Conservation (phyloP, 2,888 invertebrate genomes). For the Copidosoma aretas region DNA sequence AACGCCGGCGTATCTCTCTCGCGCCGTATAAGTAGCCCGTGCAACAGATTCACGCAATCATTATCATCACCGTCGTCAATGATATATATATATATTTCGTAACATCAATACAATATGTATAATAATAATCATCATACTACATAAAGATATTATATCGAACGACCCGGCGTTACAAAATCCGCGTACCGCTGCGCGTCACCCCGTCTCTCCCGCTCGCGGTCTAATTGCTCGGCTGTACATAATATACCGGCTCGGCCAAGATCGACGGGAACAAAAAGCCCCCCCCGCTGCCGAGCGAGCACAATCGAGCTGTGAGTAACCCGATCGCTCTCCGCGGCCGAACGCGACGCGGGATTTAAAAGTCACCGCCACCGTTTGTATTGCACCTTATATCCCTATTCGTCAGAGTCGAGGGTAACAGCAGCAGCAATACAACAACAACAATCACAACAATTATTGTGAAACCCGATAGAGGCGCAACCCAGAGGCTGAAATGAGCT, state of each 20-base stretch:
- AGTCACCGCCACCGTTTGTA: conserved; percentile 31
- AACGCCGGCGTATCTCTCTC: no score
- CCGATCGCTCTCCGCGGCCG: conserved; percentile 45
- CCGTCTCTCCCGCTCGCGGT: no score
- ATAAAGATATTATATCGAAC: no score
- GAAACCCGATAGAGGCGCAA: conserved; percentile 57
- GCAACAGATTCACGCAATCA: no score
- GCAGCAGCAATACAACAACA: conserved; percentile 39
- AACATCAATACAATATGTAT: no score
- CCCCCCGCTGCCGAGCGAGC: no score
- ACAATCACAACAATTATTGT: conserved; percentile 55
- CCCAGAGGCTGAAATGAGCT: conserved; percentile 54
- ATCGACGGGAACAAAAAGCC: conserved; percentile 48
- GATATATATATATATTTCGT: no score
- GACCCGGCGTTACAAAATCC: no score
- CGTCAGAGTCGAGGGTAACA: conserved; percentile 17
- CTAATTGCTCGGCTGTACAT: conserved; percentile 28
- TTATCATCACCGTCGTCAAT: no score
- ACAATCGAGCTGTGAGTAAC: conserved; percentile 47
- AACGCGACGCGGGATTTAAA: conserved; percentile 34
- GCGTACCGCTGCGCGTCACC: not conserved
- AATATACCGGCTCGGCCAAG: conserved; percentile 43
- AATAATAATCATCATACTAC: no score
- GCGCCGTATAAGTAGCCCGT: no score
- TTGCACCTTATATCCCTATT: conserved; percentile 9